Percentiles rank a stretch among this genome's conserved stretches.
Conservation (phyloP, 2,113 vertebrate genomes). For the Probosciger aterrimus region DNA sequence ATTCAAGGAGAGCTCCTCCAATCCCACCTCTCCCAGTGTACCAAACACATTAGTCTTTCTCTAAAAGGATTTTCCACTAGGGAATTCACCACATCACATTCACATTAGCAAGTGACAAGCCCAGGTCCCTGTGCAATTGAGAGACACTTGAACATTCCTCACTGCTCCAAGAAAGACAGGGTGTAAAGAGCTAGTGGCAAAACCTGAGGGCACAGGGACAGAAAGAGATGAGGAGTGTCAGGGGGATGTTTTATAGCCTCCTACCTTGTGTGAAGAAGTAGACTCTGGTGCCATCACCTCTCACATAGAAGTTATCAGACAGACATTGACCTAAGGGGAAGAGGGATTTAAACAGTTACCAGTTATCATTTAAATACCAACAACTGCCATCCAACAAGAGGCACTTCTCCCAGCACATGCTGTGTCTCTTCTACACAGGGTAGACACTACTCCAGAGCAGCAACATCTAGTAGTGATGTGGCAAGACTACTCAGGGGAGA, state of each 20-base stretch:
- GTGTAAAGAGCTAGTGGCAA: not conserved
- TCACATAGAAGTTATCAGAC: conserved; percentile 94
- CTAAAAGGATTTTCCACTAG: not conserved
- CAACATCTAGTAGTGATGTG: not conserved
- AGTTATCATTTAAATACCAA: not conserved
- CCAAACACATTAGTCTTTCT: not conserved
- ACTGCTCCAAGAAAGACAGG: not conserved
- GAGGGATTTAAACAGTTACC: not conserved
- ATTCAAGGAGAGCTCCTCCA: not conserved
- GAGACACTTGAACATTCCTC: not conserved
- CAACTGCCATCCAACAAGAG: not conserved
- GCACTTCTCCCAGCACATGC: not conserved
- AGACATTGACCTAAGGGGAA: conserved; percentile 87
- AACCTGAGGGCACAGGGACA: not conserved
- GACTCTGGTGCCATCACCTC: conserved; percentile 95
- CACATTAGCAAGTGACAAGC: not conserved
- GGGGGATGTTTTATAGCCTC: not conserved
- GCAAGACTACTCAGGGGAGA: not conserved
- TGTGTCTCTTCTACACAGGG: not conserved
- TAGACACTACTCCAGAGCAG: not conserved
- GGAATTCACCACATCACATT: not conserved
- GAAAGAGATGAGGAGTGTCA: not conserved
- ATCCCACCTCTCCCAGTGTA: not conserved
- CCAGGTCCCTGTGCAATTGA: not conserved
- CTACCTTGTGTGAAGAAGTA: conserved; percentile 99